Base-by-base conservation (phyloP, 1,140 invertebrate genomes). In the Galleria mellonella region DNA sequence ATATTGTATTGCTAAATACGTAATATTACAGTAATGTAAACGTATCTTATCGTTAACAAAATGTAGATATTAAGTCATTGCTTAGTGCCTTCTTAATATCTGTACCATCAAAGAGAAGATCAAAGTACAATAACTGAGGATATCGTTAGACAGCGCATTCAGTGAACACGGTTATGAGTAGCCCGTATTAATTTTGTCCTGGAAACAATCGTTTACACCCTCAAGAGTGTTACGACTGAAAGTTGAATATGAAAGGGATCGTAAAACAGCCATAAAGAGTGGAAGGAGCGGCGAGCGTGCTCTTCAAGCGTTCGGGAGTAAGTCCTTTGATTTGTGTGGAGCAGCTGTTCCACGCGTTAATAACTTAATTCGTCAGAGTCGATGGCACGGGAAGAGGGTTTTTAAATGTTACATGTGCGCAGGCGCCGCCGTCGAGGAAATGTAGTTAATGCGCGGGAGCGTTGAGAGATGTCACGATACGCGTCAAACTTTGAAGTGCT, bases 281-380 rank as follows among this genome's bases (percentile, higher is more conserved):
- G 55, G 56, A 53, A 59, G 42, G 52, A 62, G 55, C 54, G 55
- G 47, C 15, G 55, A 44, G 60, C 59, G 62, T 53, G 69, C 52
- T 54, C 49, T 69, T 55, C 29, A 49, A 72, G 59, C 67, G 62
- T 59, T 65, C 48, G 36, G 17, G 55, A 51, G 64, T 69, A 56
- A 66, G 47, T 66, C 60, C 73, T 82, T 83, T 85, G 79, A 85
- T 85, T 83, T 85, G 82, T 85, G 67, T 71, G 43, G 43, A 70
- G 61, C 82, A 85, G 79, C 82, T 85, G 82, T 62, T 65, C 61
- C 48, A 52, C 64, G 67, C 72, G 77, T 85, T 85, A 85, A 85
- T 83, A 83, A 78, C 74, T 85, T 85, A 83, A 85, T 85, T 85
- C 82, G 77, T 85, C 75, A 83, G 73, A 85, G 76, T 64, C 60